Percentiles rank a stretch among this genome's conserved stretches.
phyloP scores from a whole-genome alignment of 2,113 vertebrate genomes.

The Odontesthes bonariensis region DNA sequence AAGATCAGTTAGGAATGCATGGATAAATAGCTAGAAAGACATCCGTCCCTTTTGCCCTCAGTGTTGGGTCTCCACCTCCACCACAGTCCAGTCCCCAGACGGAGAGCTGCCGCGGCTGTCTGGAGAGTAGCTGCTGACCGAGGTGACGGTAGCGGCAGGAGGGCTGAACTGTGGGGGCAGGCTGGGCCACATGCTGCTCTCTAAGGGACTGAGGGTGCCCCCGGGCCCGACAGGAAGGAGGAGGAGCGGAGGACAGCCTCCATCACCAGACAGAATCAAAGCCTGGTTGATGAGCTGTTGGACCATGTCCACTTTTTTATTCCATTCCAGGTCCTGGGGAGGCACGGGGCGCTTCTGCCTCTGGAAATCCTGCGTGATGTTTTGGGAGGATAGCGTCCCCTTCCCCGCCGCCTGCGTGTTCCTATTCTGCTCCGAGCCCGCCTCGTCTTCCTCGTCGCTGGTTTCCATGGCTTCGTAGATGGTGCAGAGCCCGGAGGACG shows the following conservation, averaged over 20 bases:
- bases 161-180: constrained; percentile 86
- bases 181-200: constrained; percentile 89
- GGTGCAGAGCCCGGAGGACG: constrained; percentile 81
- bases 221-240: constrained; percentile 77
- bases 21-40: no score
- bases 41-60: constrained; percentile 57
- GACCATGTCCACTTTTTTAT: constrained; percentile 86
- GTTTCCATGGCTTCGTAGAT: constrained; percentile 86
- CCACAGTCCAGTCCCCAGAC: constrained; percentile 90
- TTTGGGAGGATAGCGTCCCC: neutral
- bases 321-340: constrained; percentile 80
- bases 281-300: constrained; percentile 91
- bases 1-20: no score
- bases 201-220: constrained; percentile 84
- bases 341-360: constrained; percentile 69
- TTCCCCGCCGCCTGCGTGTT: constrained; percentile 11
- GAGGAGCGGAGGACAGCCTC: constrained; percentile 74
- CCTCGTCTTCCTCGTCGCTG: constrained; percentile 81
- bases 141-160: constrained; percentile 87
- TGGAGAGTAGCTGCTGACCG: constrained; percentile 90
- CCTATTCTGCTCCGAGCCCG: constrained; percentile 31
- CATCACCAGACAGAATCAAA: constrained; percentile 83
- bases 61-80: constrained; percentile 92
- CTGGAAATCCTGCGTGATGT: constrained; percentile 36
- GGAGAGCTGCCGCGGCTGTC: constrained; percentile 82